Percentiles rank a stretch among this genome's conserved stretches.
Evolutionary conservation across 2,888 invertebrate genomes (phyloP).

Genomic region (Nyleta sp.): DNA sequence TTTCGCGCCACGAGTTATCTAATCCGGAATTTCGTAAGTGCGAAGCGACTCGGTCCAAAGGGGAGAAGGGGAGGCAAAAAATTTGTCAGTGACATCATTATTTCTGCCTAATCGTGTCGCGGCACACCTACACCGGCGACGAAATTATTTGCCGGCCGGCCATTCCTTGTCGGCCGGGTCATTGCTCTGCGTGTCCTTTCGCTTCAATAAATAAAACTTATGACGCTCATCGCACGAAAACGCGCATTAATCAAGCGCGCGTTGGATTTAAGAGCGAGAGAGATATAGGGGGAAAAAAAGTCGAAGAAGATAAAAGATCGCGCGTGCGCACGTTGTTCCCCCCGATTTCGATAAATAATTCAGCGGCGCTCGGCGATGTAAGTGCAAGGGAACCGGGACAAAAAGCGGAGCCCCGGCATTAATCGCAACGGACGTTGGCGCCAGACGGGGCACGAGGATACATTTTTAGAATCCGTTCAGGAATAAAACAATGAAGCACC

Average conservation of each 20-base stretch:
- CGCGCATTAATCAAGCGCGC: conserved; percentile 40
- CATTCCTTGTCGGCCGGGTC: conserved; percentile 27
- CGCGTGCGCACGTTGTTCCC: conserved; percentile 3
- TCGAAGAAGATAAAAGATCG: conserved; percentile 11
- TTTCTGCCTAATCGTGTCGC: conserved; percentile 25
- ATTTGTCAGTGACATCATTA: conserved; percentile 36
- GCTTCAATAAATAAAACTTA: conserved; percentile 54
- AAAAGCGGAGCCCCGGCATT: conserved; percentile 12
- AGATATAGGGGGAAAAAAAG: background rate
- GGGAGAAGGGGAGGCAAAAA: too few relatives aligned
- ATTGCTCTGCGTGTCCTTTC: conserved; percentile 52
- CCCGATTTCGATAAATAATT: conserved; percentile 36
- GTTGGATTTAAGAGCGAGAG: background rate
- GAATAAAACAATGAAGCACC: background rate
- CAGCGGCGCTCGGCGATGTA: conserved; percentile 6
- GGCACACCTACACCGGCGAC: conserved; percentile 38
- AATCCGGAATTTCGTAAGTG: too few relatives aligned
- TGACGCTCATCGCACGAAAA: conserved; percentile 44
- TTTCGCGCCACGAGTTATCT: too few relatives aligned
- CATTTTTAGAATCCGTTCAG: background rate
- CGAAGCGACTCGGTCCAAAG: too few relatives aligned
- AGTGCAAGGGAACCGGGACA: conserved; percentile 21
- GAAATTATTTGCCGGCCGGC: conserved; percentile 14
- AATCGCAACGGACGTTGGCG: conserved; percentile 41
- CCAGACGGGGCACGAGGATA: conserved; percentile 9